A percentile compares a stretch with the other conserved stretches of the same genome.
Evolutionary conservation across 2,113 vertebrate genomes (phyloP).

Genomic region (Rhagologus leucostigma): DNA sequence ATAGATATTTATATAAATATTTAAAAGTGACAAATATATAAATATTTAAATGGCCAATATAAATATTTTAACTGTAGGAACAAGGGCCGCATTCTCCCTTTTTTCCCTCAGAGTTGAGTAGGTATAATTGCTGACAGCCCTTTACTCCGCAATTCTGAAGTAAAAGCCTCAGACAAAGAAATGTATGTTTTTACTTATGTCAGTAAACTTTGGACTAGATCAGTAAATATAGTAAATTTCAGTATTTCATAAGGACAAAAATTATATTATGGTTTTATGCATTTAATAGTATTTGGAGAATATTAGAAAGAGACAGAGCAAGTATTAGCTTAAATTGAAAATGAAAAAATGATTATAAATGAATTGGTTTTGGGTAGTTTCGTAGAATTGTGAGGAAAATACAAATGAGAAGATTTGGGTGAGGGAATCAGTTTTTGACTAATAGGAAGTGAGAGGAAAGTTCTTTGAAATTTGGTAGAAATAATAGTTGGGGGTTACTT

Average conservation of each 20-base stretch:
- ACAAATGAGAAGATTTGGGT: background rate
- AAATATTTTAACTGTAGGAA: slow-evolving; percentile 55
- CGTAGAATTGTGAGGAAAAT: background rate
- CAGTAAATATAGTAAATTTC: background rate
- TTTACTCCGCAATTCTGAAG: background rate
- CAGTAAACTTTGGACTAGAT: background rate
- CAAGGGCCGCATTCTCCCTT: background rate
- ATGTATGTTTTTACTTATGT: background rate
- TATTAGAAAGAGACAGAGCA: background rate
- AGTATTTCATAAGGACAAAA: background rate
- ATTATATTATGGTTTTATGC: background rate
- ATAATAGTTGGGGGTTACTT: background rate
- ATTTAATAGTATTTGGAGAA: background rate
- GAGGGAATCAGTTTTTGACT: background rate
- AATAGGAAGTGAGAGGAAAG: background rate
- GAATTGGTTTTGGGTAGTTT: background rate
- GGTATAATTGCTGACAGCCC: background rate
- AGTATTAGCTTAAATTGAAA: background rate
- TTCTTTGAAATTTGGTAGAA: background rate
- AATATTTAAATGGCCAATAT: slow-evolving; percentile 65
- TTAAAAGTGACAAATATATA: slow-evolving; percentile 60
- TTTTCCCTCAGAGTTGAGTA: background rate
- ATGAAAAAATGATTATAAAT: background rate
- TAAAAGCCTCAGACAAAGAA: background rate
- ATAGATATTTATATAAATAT: slow-evolving; percentile 44